These are phyloP conservation scores for Typhlichthys eigenmanni DNA, from an alignment of 2,797 vertebrate genomes.

Conservation along the genomic window DNA sequence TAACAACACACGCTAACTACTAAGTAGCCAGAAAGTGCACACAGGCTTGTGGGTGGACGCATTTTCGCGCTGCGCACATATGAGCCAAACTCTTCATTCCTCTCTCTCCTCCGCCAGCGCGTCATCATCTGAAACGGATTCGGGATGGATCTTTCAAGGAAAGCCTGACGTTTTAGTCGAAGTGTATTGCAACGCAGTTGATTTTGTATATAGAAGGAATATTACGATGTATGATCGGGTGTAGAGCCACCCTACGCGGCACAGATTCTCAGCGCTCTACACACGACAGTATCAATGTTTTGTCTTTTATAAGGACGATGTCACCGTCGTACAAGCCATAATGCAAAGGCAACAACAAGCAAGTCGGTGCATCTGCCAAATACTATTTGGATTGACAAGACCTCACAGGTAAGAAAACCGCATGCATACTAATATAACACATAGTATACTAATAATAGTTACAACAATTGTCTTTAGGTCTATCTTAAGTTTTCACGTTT, in stretches of 20 bases:
- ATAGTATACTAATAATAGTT: too few relatives aligned
- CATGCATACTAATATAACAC: background rate
- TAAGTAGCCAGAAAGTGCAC: conserved; percentile 26
- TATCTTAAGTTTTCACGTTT: too few relatives aligned
- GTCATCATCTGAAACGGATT: background rate
- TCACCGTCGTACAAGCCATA: conserved; percentile 34
- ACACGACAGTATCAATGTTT: conserved; percentile 55
- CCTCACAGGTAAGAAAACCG: conserved; percentile 54
- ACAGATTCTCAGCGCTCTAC: background rate
- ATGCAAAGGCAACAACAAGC: conserved; percentile 56
- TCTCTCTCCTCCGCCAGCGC: conserved; percentile 12
- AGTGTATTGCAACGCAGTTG: conserved; percentile 25
- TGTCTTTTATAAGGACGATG: conserved; percentile 36
- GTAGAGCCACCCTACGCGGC: too few relatives aligned
- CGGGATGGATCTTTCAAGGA: conserved; percentile 5
- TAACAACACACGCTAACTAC: background rate
- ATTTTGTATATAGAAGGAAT: conserved; percentile 20
- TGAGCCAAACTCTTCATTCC: conserved; percentile 15
- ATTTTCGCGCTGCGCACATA: conserved; percentile 30
- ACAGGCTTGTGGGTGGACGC: conserved; percentile 27
- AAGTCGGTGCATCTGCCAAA: conserved; percentile 39
- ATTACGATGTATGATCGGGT: conserved; percentile 10
- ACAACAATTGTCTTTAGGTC: too few relatives aligned
- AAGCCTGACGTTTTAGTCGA: conserved; percentile 22
- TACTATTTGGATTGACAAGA: conserved; percentile 50